A percentile compares a stretch with the other conserved stretches of the same genome.
These are phyloP conservation scores for Melanotus villosus DNA, from an alignment of 2,888 invertebrate genomes.

Conservation along the genomic window DNA sequence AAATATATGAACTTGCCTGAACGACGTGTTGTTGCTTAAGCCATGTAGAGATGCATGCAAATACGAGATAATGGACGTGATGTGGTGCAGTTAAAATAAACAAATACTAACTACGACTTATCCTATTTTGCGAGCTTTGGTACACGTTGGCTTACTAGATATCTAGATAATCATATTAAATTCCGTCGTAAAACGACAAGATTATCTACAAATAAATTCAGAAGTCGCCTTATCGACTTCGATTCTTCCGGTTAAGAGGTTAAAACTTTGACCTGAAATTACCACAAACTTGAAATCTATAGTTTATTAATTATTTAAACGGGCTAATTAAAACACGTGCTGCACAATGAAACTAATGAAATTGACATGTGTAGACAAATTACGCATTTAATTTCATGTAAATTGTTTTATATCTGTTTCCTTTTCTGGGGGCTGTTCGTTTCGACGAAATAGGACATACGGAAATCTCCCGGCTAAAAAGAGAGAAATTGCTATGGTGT, in stretches of 20 bases:
- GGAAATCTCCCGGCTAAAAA: conserved; percentile 14
- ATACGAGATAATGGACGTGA: conserved; percentile 49
- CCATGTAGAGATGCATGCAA: conserved; percentile 52
- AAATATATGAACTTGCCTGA: conserved; percentile 54
- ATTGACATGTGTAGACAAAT: conserved; percentile 53
- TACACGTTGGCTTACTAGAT: conserved; percentile 3
- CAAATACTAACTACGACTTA: conserved; percentile 11
- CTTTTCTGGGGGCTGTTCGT: conserved; percentile 30
- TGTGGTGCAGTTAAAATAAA: conserved; percentile 31
- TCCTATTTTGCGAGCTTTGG: conserved; percentile 12
- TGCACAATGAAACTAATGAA: conserved; percentile 52
- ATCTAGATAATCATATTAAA: conserved; percentile 3
- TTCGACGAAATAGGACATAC: conserved; percentile 28
- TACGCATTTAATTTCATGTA: conserved; percentile 54
- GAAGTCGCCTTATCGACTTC: conserved; percentile 3
- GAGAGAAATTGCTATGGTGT: conserved; percentile 39
- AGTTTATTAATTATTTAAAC: conserved; percentile 25
- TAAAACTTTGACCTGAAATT: too few species aligned
- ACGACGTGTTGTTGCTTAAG: conserved; percentile 45
- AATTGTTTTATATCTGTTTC: conserved; percentile 46
- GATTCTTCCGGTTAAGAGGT: too few species aligned
- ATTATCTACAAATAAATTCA: conserved; percentile 3
- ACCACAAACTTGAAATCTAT: background rate
- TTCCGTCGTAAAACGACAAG: background rate
- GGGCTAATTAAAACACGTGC: conserved; percentile 41